phyloP scores from a whole-genome alignment of 2,888 invertebrate species.

The Drosophila formosana region DNA sequence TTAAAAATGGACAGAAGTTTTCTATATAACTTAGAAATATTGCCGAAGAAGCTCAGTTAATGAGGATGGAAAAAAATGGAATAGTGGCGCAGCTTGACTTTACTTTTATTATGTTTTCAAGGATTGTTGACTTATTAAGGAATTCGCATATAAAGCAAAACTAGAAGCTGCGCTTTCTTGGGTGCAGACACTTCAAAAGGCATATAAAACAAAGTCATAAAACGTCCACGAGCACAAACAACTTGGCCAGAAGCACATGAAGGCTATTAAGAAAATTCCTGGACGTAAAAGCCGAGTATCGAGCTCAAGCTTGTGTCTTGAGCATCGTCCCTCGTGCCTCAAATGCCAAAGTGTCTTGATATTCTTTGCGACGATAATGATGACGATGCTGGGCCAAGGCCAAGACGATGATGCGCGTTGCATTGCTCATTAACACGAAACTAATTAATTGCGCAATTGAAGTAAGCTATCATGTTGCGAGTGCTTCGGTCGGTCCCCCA shows the following conservation, averaged over 20 bases:
- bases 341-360: slow-evolving; percentile 50
- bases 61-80: not conserved
- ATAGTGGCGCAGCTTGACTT: slow-evolving; percentile 5
- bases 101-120: slow-evolving; percentile 1
- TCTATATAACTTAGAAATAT: not conserved
- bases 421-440: slow-evolving; percentile 81
- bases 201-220: slow-evolving; percentile 62
- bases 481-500: slow-evolving; percentile 38
- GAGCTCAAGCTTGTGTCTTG: slow-evolving; percentile 39
- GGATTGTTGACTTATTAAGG: slow-evolving; percentile 9
- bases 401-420: slow-evolving; percentile 62
- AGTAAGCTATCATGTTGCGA: slow-evolving; percentile 76
- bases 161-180: slow-evolving; percentile 17
- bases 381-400: slow-evolving; percentile 27
- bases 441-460: slow-evolving; percentile 81
- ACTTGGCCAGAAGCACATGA: slow-evolving; percentile 47
- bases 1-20: too few relatives aligned
- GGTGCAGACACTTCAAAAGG: slow-evolving; percentile 31
- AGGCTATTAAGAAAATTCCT: slow-evolving; percentile 76
- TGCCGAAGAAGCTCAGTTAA: not conserved
- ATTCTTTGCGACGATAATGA: slow-evolving; percentile 18
- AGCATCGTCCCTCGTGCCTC: slow-evolving; percentile 10
- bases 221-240: slow-evolving; percentile 24
- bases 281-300: slow-evolving; percentile 53
- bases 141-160: slow-evolving; percentile 20